Percentiles rank a stretch among this genome's conserved stretches.
Conservation (phyloP, 2,797 vertebrate species). For the Tarsius wallacei region DNA sequence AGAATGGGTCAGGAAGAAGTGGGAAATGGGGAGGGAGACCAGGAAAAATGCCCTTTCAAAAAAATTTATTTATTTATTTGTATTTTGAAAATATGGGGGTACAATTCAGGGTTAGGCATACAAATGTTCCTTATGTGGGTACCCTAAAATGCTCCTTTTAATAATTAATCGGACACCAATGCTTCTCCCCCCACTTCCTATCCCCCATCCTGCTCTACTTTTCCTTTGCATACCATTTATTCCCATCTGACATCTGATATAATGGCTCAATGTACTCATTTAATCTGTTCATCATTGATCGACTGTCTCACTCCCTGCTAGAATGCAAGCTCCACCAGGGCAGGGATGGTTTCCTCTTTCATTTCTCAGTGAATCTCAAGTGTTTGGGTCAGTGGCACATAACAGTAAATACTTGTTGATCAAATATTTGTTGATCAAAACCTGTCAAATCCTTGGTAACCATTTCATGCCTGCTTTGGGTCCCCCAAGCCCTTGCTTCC, state of each 20-base stretch:
- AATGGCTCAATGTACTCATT: not conserved
- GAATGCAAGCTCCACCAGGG: fast-evolving
- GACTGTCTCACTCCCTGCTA: not conserved
- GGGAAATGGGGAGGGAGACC: slow-evolving; percentile 59
- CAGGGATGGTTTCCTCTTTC: not conserved
- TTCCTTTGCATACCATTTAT: not conserved
- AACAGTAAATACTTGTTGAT: not conserved
- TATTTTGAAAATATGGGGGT: too few species aligned
- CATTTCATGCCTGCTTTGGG: not conserved
- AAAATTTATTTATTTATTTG: too few species aligned
- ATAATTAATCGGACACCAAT: slow-evolving; percentile 3
- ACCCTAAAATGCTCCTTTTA: slow-evolving; percentile 42
- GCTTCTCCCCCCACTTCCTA: not conserved
- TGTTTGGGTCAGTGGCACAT: too few species aligned
- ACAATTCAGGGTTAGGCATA: too few species aligned
- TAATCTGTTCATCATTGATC: not conserved
- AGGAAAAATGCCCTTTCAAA: slow-evolving; percentile 33
- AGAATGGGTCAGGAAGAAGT: slow-evolving; percentile 60
- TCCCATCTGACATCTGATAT: not conserved
- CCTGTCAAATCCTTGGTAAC: not conserved
- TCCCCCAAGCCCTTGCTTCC: not conserved
- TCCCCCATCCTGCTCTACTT: not conserved
- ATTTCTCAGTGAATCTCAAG: not conserved
- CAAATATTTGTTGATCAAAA: not conserved
- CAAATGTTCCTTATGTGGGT: too few species aligned